Conservation (phyloP, 2,113 vertebrate species). For the Pachyramphus minor region DNA sequence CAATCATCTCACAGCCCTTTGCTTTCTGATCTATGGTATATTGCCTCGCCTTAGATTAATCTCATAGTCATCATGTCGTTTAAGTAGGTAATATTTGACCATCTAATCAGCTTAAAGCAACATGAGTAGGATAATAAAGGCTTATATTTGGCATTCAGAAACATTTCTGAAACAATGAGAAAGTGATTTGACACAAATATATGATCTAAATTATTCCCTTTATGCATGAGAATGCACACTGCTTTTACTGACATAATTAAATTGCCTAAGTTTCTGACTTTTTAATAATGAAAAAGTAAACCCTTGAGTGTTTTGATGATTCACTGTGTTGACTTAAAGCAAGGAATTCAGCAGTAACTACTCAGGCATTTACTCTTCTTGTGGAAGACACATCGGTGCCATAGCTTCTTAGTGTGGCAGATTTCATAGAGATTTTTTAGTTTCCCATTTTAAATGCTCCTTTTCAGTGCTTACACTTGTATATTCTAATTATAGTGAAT, state of each 20-base stretch:
- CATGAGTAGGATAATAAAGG: background rate
- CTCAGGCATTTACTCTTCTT: background rate
- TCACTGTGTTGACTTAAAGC: constrained; percentile 36
- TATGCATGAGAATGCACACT: background rate
- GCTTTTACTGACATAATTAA: constrained; percentile 33
- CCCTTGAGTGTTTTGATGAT: constrained; percentile 6
- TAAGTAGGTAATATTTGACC: constrained; percentile 28
- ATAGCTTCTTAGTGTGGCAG: background rate
- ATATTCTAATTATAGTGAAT: background rate
- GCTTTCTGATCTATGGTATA: constrained; percentile 15
- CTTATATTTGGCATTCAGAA: background rate
- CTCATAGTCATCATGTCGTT: constrained; percentile 15
- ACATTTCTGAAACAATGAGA: background rate
- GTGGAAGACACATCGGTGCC: background rate
- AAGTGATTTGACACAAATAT: constrained; percentile 19
- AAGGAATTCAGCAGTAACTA: background rate
- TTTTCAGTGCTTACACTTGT: background rate
- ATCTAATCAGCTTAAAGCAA: constrained; percentile 24
- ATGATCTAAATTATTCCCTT: background rate
- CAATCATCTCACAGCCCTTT: background rate
- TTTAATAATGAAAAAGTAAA: constrained; percentile 40
- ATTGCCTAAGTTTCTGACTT: background rate
- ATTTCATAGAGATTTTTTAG: background rate
- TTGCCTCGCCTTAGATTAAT: background rate
- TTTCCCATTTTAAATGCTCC: background rate